A percentile compares a stretch with the other conserved stretches of the same genome.
phyloP scores from a whole-genome alignment of 2,888 invertebrate genomes.

The Tachina grossa region DNA sequence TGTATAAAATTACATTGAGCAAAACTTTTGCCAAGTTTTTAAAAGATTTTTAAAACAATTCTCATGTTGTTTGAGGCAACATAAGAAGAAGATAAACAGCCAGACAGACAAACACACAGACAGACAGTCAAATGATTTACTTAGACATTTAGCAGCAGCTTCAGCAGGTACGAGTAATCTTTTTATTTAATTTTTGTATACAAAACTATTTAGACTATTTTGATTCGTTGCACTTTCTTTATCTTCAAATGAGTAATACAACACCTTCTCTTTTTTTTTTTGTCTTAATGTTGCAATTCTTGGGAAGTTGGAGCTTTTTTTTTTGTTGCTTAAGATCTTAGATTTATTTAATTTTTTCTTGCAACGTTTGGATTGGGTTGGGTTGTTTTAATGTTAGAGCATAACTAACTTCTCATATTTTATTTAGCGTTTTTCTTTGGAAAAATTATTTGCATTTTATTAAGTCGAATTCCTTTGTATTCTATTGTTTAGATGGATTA shows the following conservation, averaged over 20 bases:
- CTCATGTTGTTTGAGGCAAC: constrained; percentile 15
- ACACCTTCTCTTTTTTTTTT: neutral
- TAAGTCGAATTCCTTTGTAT: constrained; percentile 6
- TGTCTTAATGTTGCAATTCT: neutral
- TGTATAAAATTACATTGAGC: constrained; percentile 32
- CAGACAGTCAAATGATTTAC: constrained; percentile 27
- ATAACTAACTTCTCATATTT: too few relatives aligned
- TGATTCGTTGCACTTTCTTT: constrained; percentile 55
- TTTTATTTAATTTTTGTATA: constrained; percentile 8
- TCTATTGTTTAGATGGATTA: constrained; percentile 35
- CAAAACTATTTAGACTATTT: constrained; percentile 40
- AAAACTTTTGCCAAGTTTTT: constrained; percentile 49
- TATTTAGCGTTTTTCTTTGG: neutral
- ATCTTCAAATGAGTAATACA: constrained; percentile 20
- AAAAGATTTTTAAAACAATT: constrained; percentile 29
- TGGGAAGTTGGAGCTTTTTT: neutral
- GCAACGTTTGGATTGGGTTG: too few relatives aligned
- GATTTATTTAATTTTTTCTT: neutral
- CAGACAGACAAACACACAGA: neutral
- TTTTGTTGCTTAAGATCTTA: neutral
- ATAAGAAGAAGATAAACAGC: neutral
- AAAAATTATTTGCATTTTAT: neutral
- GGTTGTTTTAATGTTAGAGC: too few relatives aligned
- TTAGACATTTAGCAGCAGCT: constrained; percentile 27
- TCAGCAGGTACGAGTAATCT: constrained; percentile 38